Base-by-base conservation (phyloP, 2,888 invertebrate genomes). In the Nycteola revayana region DNA sequence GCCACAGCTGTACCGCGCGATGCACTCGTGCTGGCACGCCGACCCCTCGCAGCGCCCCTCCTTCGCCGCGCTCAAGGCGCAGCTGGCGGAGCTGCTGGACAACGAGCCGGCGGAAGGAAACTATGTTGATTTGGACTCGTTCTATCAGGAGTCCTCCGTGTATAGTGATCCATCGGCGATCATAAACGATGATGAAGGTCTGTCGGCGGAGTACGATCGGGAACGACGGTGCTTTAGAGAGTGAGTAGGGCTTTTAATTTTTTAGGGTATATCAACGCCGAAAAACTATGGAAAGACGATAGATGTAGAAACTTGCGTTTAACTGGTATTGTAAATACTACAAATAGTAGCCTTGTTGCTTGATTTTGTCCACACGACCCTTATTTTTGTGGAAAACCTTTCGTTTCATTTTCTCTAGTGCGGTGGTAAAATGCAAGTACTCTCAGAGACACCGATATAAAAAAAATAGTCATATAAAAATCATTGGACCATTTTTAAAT, bases 1-100 rank as follows among this genome's bases (percentile, higher is more conserved):
- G 53, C 92, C 93, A 0, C 80, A 77, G 32, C 72, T 89, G 9
- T 89, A 89, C 68, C 76, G 78, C 41, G 87, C 87, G 26, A 88
- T 89, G 89, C 85, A 86, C 58, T 66, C 86, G 3, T 90, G 90
- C 68, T 90, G 90, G 90, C 91, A 92, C 64, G 92, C 93, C 11
- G 93, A 94, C 72, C 93, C 94, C 0, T 89, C 91, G 9, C 90
- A 93, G 57, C 85, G 96, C 43, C 95, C 95, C 0, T 90, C 92
- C 42, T 96, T 96, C 69, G 89, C 90, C 0, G 90, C 92, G 0
- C 78, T 91, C 10, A 89, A 91, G 59, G 67, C 85, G 0, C 91
- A 92, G 41, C 82, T 92, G 14, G 92, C 91, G 0, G 90, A 90
- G 24, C 76, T 93, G 0, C 77, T 93, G 21, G 91, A 92, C 56